A percentile compares a stretch with the other conserved stretches of the same genome.
Evolutionary conservation across 2,888 invertebrate genomes (phyloP).

Genomic region (Pristionchus mayeri): DNA sequence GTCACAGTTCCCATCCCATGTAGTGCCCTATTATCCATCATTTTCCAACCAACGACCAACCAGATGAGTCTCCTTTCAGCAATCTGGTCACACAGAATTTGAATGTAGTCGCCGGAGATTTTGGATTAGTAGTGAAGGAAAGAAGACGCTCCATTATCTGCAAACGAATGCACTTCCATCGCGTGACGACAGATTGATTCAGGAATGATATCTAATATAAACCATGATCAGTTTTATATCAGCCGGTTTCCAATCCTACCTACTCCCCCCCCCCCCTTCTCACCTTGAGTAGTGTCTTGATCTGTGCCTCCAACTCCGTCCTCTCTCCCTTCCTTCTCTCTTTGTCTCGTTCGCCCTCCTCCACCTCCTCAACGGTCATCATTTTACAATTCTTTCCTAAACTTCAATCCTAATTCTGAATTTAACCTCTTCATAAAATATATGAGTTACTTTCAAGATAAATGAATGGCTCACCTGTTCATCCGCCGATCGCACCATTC

Average conservation of each 20-base stretch:
- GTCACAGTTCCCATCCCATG: no score
- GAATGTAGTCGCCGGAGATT: slow-evolving; percentile 4
- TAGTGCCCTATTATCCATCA: no score
- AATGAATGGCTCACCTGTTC: neutral
- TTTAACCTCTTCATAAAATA: no score
- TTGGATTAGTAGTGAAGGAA: neutral
- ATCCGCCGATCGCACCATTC: neutral
- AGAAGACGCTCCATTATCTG: slow-evolving; percentile 32
- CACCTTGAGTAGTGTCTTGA: slow-evolving; percentile 43
- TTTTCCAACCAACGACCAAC: no score
- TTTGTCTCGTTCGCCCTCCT: slow-evolving; percentile 11
- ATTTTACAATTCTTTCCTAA: no score
- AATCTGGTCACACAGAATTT: slow-evolving; percentile 23
- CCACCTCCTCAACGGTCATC: neutral
- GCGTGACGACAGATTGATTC: no score
- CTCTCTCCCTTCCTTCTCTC: slow-evolving; percentile 31
- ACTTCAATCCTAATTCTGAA: no score
- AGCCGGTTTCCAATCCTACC: no score
- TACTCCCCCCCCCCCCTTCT: no score
- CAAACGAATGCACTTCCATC: neutral
- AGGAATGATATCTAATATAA: neutral
- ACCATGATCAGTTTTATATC: no score
- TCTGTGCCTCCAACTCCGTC: slow-evolving; percentile 45
- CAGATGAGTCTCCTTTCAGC: neutral
- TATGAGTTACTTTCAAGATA: no score